These are phyloP conservation scores for Cyphomyrus plagiostoma DNA, from an alignment of 2,113 vertebrate species.

Conservation along the genomic window DNA sequence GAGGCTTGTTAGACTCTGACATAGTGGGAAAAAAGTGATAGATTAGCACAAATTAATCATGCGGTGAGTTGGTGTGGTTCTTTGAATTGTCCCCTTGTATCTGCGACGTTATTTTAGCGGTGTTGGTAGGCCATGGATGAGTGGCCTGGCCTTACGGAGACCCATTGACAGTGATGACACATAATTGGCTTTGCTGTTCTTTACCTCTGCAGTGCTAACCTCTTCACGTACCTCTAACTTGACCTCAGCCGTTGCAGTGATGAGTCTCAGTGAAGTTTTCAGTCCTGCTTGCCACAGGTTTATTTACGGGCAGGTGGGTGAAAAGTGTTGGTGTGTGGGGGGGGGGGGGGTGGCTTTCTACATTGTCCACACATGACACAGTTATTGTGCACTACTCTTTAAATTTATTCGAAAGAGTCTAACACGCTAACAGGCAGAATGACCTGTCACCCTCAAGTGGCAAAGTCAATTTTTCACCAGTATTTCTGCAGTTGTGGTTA, in stretches of 20 bases:
- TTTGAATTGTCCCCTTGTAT: neutral
- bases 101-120: neutral
- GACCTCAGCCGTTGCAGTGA: neutral
- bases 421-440: neutral
- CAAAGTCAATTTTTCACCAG: conserved; percentile 41
- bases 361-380: neutral
- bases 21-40: neutral
- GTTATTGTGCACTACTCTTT: neutral
- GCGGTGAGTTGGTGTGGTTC: neutral
- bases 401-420: neutral
- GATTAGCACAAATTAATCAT: neutral
- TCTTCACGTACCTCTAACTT: neutral
- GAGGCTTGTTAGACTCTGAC: neutral
- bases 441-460: neutral
- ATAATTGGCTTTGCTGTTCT: neutral
- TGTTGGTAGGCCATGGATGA: neutral
- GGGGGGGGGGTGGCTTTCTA: neutral
- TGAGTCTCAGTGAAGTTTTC: neutral
- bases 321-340: neutral
- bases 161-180: neutral
- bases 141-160: neutral
- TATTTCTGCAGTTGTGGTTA: conserved; percentile 63
- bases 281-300: neutral
- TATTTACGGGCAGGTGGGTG: neutral
- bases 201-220: neutral